Conservation (phyloP, 1,140 invertebrate species). For the Drosophila suzukii region DNA sequence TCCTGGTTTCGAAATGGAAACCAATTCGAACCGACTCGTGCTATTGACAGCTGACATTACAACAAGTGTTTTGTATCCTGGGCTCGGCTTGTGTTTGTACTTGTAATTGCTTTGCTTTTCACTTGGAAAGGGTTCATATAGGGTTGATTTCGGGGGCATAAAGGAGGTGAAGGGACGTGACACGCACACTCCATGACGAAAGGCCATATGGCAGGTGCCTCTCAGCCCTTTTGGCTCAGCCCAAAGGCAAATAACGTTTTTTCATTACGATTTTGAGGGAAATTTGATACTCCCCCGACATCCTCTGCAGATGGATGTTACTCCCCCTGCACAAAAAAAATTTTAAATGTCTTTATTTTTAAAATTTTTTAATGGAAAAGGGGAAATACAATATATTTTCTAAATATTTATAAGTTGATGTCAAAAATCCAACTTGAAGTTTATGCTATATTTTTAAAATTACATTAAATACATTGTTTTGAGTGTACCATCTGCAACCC, state of each 20-base stretch:
- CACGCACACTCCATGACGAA: slow-evolving; percentile 33
- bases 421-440: too few species aligned
- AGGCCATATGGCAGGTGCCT: slow-evolving; percentile 49
- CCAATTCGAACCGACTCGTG: slow-evolving; percentile 41
- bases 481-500: slow-evolving; percentile 37
- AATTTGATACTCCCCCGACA: slow-evolving; percentile 41
- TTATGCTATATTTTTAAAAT: too few species aligned
- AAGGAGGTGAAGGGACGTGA: slow-evolving; percentile 10
- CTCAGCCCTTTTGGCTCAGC: slow-evolving; percentile 13
- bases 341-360: too few species aligned
- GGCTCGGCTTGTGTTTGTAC: slow-evolving; percentile 26
- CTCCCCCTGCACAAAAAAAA: slow-evolving; percentile 14
- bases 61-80: slow-evolving; percentile 48
- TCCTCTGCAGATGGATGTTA: not conserved
- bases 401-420: too few species aligned
- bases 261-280: slow-evolving; percentile 46
- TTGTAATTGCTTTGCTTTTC: slow-evolving; percentile 46
- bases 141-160: slow-evolving; percentile 11
- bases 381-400: too few species aligned
- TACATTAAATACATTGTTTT: not conserved
- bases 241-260: slow-evolving; percentile 38
- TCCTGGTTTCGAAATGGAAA: slow-evolving; percentile 13
- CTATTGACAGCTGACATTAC: slow-evolving; percentile 53
- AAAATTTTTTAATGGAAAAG: too few species aligned
- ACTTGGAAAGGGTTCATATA: not conserved